Base-by-base conservation (phyloP, 1,140 invertebrate genomes). In the Ctenoplectra terminalis region DNA sequence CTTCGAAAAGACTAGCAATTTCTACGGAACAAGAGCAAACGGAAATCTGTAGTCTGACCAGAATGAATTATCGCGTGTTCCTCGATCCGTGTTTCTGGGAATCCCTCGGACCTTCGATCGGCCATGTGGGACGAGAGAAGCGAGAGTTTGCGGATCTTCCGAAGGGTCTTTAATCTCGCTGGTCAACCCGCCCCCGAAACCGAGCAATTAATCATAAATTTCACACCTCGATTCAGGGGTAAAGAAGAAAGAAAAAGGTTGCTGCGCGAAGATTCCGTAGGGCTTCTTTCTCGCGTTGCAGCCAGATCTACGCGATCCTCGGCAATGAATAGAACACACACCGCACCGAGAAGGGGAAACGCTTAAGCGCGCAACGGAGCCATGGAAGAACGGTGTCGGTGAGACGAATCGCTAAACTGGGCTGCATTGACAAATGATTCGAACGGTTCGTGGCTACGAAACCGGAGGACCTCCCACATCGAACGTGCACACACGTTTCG, bases 341-440 rank as follows among this genome's bases (percentile, higher is more conserved):
- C 8, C 29, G 34, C n/a, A 34, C 1, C 64, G 37, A 23, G 60
- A 31, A 37, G 40, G 43, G 83, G 29, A 43, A 17, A 74, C 48
- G 48, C 31, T 29, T 40, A 81, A 64, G 23, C 70, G 40, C 81
- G 54, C 56, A 74, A 78, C 20, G 1, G 72, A 58, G n/a, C 54
- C n/a, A 31, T 73, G 81, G 78, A 83, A 82, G 61, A 67, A 81
- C 52, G 76, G 82, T 89, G 89, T 90, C 84, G 78, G 86, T 84
- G 91, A 87, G 82, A 92, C 92, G 90, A 93, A 93, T 92, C 84
- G 88, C 85, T 91, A 90, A 91, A 91, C 91, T 92, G 87, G 80
- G 77, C 87, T 87, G 87, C 90, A 93, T 92, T 93, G 92, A 93
- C 92, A 92, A 93, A 93, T 92, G 91, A 92, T 92, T 91, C 88